A percentile compares a stretch with the other conserved stretches of the same genome.
These are phyloP conservation scores for Myrmophylax atrothorax DNA, from an alignment of 2,113 vertebrate genomes.

Conservation along the genomic window DNA sequence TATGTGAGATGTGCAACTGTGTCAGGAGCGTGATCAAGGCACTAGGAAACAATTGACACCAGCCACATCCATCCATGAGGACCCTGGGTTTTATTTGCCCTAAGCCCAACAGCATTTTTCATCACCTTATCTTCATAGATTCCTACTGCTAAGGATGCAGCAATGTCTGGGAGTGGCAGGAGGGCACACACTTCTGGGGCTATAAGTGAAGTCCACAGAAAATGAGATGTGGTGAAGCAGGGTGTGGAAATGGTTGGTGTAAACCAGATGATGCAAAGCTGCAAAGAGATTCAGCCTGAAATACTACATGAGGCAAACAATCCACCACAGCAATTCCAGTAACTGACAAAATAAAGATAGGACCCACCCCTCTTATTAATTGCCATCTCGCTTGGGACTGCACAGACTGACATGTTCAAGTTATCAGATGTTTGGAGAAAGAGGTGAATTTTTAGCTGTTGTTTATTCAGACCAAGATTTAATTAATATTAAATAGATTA, in stretches of 20 bases:
- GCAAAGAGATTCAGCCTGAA: not conserved
- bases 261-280: not conserved
- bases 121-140: not conserved
- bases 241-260: not conserved
- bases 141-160: not conserved
- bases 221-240: not conserved
- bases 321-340: not conserved
- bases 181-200: not conserved
- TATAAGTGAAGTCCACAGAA: not conserved
- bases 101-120: not conserved
- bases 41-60: fast-evolving
- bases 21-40: not conserved
- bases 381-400: not conserved
- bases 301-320: not conserved
- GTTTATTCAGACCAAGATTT: conserved; percentile 48
- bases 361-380: not conserved
- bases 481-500: conserved; percentile 67
- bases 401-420: not conserved
- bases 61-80: fast-evolving
- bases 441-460: conserved; percentile 26
- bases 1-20: fast-evolving
- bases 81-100: not conserved
- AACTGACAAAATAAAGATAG: not conserved
- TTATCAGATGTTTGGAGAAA: conserved; percentile 12
- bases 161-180: not conserved